Evolutionary conservation across 2,113 vertebrate species (phyloP).

Genomic region (Murina feae): DNA sequence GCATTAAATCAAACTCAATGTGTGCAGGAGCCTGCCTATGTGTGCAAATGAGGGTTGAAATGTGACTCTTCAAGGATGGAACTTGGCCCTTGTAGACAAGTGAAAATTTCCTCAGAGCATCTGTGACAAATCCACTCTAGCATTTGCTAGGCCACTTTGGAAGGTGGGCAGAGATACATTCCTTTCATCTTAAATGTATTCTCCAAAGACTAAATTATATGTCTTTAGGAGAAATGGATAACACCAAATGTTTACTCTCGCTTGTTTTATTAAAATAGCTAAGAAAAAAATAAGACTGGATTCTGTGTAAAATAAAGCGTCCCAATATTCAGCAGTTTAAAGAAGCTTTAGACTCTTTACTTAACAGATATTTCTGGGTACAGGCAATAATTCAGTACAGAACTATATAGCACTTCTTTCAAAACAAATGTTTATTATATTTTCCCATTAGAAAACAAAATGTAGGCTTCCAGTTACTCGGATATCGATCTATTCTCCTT

Average conservation of each 20-base stretch:
- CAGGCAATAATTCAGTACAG: constrained; percentile 22
- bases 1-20: constrained; percentile 37
- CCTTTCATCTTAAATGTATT: constrained; percentile 24
- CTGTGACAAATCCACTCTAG: neutral
- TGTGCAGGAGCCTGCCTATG: neutral
- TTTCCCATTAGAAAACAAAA: constrained; percentile 27
- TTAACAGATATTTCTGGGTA: neutral
- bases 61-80: constrained; percentile 39
- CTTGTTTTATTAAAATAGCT: constrained; percentile 45
- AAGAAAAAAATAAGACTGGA: constrained; percentile 13
- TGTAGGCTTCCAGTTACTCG: neutral
- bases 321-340: constrained; percentile 24
- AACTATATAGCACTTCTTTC: constrained; percentile 23
- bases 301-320: constrained; percentile 24
- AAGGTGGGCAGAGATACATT: constrained; percentile 21
- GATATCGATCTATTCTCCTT: neutral
- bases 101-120: constrained; percentile 39
- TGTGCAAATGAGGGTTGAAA: constrained; percentile 35
- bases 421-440: neutral
- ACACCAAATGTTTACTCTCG: neutral
- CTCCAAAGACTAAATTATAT: neutral
- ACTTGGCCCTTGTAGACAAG: constrained; percentile 18
- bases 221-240: constrained; percentile 28
- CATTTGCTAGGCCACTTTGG: neutral
- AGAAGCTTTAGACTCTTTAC: constrained; percentile 26